Base-by-base conservation (phyloP, 2,797 vertebrate species). In the Molossus alvarezi region DNA sequence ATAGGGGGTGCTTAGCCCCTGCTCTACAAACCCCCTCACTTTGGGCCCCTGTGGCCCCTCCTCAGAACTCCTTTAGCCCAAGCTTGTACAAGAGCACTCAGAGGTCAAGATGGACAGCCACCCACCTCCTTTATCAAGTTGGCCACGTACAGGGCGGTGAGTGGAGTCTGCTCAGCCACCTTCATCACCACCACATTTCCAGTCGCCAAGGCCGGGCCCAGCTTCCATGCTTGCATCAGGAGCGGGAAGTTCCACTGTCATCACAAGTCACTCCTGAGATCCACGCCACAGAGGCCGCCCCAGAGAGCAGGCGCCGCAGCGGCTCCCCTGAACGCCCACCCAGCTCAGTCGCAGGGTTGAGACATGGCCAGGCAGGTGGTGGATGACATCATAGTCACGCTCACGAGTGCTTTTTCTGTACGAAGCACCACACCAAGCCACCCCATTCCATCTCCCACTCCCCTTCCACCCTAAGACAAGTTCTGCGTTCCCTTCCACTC, bases 131-230 rank as follows among this genome's bases (percentile, higher is more conserved):
- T 99, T 95, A 99, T 99, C 90, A 99, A 98, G 94, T 82, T 99
- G 97, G 99, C 99, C 55, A 99, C 98, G 0, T 99, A 99, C 73
- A 99, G 99, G 0, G 99, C 99, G 0, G 99, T 99, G 96, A 99
- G 99, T 0, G 99, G 99, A 0, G 99, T 99, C 98, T 99, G 99
- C 97, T 99, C 99, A 0, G 99, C 99, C 51, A 99, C 98, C 60
- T 99, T 99, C 99, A 99, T 99, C 97, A 99, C 99, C 58, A 99
- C 98, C 15, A 99, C 99, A 1, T 99, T 99, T 10, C 99, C 99
- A 0, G 99, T 99, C 0, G 99, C 99, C 94, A 99, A 97, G 45
- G 99, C 99, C 0, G 99, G 99, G 9, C 99, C 99, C 6, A 99
- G 98, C 69, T 99, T 99, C 99, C 99, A 99, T 0, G 99, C 99